These are phyloP conservation scores for Ianthella basta DNA, from an alignment of 37 sponge, comb jelly and placozoan genomes.

Conservation along the genomic window DNA sequence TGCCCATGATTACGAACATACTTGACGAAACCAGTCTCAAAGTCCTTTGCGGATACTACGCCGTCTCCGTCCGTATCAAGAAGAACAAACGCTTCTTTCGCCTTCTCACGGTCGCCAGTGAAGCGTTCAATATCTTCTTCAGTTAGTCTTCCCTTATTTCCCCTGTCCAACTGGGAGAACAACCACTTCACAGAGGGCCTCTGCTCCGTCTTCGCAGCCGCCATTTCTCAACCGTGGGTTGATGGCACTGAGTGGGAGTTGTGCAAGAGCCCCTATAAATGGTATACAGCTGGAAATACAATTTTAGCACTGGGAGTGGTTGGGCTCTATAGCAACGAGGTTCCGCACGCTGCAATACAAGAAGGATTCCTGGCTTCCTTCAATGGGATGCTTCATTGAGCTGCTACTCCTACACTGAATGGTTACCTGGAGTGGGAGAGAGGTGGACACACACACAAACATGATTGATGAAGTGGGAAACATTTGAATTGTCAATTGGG, in stretches of 20 bases:
- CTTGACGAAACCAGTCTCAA: conserved; percentile 62
- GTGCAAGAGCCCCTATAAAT: no score
- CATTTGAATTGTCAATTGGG: not conserved
- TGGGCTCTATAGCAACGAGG: no score
- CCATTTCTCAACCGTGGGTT: no score
- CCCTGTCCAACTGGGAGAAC: conserved; percentile 12
- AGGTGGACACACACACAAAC: not conserved
- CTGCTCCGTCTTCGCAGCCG: conserved; percentile 18
- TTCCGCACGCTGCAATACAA: no score
- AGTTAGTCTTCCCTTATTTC: conserved; percentile 44
- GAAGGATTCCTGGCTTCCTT: no score
- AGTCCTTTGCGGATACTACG: conserved; percentile 56
- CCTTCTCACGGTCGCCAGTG: conserved; percentile 35
- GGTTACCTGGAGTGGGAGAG: no score
- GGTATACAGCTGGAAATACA: no score
- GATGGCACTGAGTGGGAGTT: no score
- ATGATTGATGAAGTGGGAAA: not conserved
- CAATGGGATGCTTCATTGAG: no score
- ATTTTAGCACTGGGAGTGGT: no score
- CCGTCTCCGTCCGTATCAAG: conserved; percentile 72
- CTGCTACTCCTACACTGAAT: no score
- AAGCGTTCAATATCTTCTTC: conserved; percentile 60
- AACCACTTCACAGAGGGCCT: conserved; percentile 2
- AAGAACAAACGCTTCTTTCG: conserved; percentile 62
- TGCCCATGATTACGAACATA: conserved; percentile 38